phyloP scores from a whole-genome alignment of 2,888 invertebrate genomes.

The Leptopilina drosophilae region DNA sequence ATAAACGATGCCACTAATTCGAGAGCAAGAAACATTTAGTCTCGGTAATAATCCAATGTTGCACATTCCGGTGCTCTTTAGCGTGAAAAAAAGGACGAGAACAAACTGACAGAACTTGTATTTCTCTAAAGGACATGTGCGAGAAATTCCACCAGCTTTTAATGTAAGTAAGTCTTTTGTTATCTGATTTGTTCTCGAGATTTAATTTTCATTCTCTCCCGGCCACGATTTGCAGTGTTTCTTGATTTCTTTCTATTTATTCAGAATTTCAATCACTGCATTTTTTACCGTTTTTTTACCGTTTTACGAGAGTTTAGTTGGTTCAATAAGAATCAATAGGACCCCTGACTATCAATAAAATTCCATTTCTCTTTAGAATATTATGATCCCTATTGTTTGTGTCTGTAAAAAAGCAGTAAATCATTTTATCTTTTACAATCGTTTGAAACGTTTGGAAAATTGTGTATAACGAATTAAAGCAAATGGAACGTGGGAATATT shows the following conservation, averaged over 20 bases:
- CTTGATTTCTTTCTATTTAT: slow-evolving; percentile 4
- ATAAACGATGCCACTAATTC: slow-evolving; percentile 28
- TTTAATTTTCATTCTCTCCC: slow-evolving; percentile 4
- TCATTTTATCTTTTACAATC: slow-evolving; percentile 18
- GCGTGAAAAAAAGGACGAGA: slow-evolving; percentile 42
- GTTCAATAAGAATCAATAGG: slow-evolving; percentile 7
- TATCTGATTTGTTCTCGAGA: slow-evolving; percentile 24
- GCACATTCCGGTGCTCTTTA: slow-evolving; percentile 46
- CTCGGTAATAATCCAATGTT: slow-evolving; percentile 5
- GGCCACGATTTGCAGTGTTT: slow-evolving; percentile 21
- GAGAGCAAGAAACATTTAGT: background rate
- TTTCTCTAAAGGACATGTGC: slow-evolving; percentile 39
- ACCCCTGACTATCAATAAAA: background rate
- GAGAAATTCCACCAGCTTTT: slow-evolving; percentile 34
- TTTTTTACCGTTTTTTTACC: slow-evolving; percentile 19
- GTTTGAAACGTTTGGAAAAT: background rate
- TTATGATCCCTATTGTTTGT: background rate
- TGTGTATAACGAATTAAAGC: background rate
- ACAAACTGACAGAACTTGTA: slow-evolving; percentile 44
- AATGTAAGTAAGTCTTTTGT: slow-evolving; percentile 30
- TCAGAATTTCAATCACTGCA: slow-evolving; percentile 12
- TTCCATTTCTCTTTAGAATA: slow-evolving; percentile 1
- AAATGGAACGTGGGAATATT: slow-evolving; percentile 22
- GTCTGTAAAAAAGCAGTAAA: slow-evolving; percentile 3
- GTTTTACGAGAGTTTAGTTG: background rate